A percentile compares a stretch with the other conserved stretches of the same genome.
Conservation (phyloP, 2,888 invertebrate species). For the Sialis fuliginosa region DNA sequence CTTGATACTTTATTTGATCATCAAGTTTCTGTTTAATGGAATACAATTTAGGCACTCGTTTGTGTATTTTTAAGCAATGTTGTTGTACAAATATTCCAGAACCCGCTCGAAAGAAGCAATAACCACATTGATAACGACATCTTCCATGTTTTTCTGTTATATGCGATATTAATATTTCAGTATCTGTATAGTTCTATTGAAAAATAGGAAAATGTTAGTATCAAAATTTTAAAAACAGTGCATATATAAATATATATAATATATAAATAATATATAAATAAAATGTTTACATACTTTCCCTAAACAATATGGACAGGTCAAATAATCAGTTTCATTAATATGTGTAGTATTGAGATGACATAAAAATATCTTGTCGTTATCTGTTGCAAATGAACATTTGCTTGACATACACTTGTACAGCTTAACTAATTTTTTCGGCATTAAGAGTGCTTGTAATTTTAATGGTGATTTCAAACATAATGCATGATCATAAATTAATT, state of each 20-base stretch:
- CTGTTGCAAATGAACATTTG: slow-evolving; percentile 29
- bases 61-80: no score
- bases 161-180: slow-evolving; percentile 26
- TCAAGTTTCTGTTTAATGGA: no score
- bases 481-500: background rate
- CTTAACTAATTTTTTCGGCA: slow-evolving; percentile 21
- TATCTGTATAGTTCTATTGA: background rate
- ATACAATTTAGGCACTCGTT: no score
- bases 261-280: no score
- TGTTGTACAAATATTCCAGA: slow-evolving; percentile 30
- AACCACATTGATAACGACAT: slow-evolving; percentile 42
- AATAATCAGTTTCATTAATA: slow-evolving; percentile 14
- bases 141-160: slow-evolving; percentile 39
- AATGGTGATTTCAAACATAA: slow-evolving; percentile 9
- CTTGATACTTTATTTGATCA: background rate
- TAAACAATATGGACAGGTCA: slow-evolving; percentile 37
- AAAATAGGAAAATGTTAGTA: no score
- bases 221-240: no score
- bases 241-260: no score
- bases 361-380: slow-evolving; percentile 19
- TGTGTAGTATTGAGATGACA: slow-evolving; percentile 22
- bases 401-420: slow-evolving; percentile 37
- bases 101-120: slow-evolving; percentile 49
- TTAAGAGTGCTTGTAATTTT: slow-evolving; percentile 21
- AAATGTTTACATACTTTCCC: slow-evolving; percentile 11